Evolutionary conservation across 2,888 invertebrate genomes (phyloP), one percentile per base, ranked within the genome.

Genomic region (Dimorphilus gyrociliatus): DNA sequence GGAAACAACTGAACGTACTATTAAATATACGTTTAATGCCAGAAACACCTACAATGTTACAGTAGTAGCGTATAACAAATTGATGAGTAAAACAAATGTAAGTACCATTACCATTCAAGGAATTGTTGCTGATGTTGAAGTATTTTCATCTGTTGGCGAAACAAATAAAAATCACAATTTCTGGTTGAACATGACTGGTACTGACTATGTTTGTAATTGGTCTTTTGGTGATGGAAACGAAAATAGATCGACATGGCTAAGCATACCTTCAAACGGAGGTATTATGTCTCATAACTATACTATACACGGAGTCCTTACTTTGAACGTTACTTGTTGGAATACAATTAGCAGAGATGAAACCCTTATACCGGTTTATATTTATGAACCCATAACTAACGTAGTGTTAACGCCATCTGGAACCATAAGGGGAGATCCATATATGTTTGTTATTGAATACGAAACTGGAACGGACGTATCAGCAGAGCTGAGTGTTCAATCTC

Each of bases 151-250:
- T 8, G 25, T 25, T 8, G 13, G 24, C 5, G 18, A 27, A 1
- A 32, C 36, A 6, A 38, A 32, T 3, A 39, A 36, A 14, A 8
- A 27, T 4, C 32, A 38, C 6, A 23, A 16, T 10, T 28, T 48
- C 19, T 24, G 25, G 7, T 23, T 53, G 8, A 29, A 32, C 1
- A 36, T 53, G 38, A 31, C 42, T 3, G 56, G 56, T 5, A 46
- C 51, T 1, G 38, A 54, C 34, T 55, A 47, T 32, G 38, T 36
- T 5, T 54, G 54, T 26, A 28, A 25, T 2, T 50, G 50, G 46
- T 33, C 36, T 7, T 42, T 34, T 15, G 42, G 42, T 1, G 50
- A 48, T 29, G 37, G 37, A 8, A 30, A 30, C 4, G 23, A 32
- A 4, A 13, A 3, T 32, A 26, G 3, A 27, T 25, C 1, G 32